Evolutionary conservation across 2,113 vertebrate genomes (phyloP).

Genomic region (Cyprinodon variegatus): DNA sequence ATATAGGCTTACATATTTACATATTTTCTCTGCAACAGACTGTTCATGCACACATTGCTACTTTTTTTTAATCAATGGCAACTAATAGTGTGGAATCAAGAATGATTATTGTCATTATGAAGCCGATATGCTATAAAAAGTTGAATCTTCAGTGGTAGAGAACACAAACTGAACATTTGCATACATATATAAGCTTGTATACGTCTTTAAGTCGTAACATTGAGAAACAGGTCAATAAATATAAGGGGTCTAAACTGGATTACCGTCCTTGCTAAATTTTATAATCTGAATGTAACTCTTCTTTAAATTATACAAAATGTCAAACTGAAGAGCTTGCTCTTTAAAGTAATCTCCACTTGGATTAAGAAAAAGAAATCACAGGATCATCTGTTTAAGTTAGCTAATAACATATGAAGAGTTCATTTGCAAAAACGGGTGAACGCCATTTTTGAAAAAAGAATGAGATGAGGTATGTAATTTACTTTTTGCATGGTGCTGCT

Average conservation of each 20-base stretch:
- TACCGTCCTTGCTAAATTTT: neutral
- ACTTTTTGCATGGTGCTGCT: too few species aligned
- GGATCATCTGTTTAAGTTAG: neutral
- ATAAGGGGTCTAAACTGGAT: neutral
- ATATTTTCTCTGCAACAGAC: too few species aligned
- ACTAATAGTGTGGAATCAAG: too few species aligned
- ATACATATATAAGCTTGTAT: neutral
- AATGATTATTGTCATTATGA: too few species aligned
- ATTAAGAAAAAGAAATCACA: neutral
- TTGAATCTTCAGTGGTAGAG: neutral
- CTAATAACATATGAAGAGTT: too few species aligned
- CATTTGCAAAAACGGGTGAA: too few species aligned
- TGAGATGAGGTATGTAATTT: too few species aligned
- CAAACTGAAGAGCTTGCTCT: neutral
- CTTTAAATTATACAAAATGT: neutral
- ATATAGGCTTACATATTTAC: too few species aligned
- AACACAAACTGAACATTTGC: neutral
- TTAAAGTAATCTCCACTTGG: neutral
- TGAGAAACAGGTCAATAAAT: neutral
- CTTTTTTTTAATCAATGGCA: too few species aligned
- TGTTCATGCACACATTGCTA: too few species aligned
- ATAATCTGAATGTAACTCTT: neutral
- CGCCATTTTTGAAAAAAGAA: too few species aligned
- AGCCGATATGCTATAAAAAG: neutral
- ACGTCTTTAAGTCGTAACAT: neutral